These are phyloP conservation scores for Tauraco erythrolophus DNA, from an alignment of 2,113 vertebrate species.

Conservation along the genomic window DNA sequence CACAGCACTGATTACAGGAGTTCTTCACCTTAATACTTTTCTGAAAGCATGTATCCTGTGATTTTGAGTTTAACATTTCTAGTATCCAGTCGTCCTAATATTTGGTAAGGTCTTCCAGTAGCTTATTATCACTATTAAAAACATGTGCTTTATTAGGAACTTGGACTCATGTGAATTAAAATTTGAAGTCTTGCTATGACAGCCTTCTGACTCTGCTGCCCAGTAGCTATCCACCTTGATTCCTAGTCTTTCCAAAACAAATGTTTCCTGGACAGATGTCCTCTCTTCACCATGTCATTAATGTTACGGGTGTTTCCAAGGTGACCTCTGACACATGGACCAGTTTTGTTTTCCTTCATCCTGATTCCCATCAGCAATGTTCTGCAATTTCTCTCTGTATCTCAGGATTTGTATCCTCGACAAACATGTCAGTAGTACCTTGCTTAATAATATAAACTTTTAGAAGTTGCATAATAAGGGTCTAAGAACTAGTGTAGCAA, in stretches of 20 bases:
- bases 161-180: not conserved
- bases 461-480: not conserved
- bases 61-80: not conserved
- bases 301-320: not conserved
- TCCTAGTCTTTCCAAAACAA: not conserved
- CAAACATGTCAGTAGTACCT: not conserved
- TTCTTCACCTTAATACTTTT: not conserved
- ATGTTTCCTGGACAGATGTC: not conserved
- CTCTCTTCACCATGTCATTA: not conserved
- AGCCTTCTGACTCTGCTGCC: not conserved
- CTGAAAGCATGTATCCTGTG: not conserved
- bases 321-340: not conserved
- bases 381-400: not conserved
- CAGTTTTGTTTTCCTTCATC: not conserved
- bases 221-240: not conserved
- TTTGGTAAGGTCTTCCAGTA: not conserved
- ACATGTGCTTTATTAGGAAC: not conserved
- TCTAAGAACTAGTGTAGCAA: not conserved
- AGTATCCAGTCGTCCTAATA: not conserved
- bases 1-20: not conserved
- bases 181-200: not conserved
- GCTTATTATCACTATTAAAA: not conserved
- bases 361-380: fast-evolving
- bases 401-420: not conserved
- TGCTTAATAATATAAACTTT: not conserved